Evolutionary conservation across 2,797 vertebrate genomes (phyloP), one percentile per base, ranked within the genome.

Genomic region (Prunella strophiata): DNA sequence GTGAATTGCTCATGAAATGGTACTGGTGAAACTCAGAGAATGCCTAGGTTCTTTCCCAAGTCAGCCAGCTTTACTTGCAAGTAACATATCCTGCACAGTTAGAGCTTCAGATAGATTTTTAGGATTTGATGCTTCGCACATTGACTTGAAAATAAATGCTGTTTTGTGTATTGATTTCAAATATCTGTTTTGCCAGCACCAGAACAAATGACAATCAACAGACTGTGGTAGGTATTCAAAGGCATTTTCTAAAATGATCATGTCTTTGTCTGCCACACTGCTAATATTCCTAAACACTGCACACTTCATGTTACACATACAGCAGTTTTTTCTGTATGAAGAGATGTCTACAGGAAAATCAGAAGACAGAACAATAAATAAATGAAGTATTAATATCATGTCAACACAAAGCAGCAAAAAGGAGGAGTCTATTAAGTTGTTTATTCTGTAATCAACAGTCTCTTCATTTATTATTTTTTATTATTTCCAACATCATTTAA

Each of bases 1-100:
- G 16, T 22, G 22, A 72, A 73, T 0, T 21, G 21, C 16, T 71
- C 54, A 51, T 29, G 32, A 86, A 9, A 43, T 0, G 0, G 18
- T 9, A 58, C 3, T 10, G 8, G 16, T 36, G 54, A 91, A 79
- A 84, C 16, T 5, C 57, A 89, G 42, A 59, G 29, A 89, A 93
- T 6, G 18, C 13, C 10, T 7, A n/a, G 5, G 6, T n/a, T 73
- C 19, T 59, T 89, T 45, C 40, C 67, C 6, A 45, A 62, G 11
- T 26, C 40, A 68, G 36, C 9, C 25, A 85, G 22, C 11, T 55
- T 63, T 82, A 70, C 23, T 66, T 45, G 22, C 20, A 83, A 74
- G 38, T 52, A 76, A 70, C 19, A 48, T 6, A 71, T 66, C 63
- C 68, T 82, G n/a, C 11, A 82, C 85, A 82, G 27, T 21, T 21